Conservation (phyloP, 2,888 invertebrate species). For the Andrena camellia region DNA sequence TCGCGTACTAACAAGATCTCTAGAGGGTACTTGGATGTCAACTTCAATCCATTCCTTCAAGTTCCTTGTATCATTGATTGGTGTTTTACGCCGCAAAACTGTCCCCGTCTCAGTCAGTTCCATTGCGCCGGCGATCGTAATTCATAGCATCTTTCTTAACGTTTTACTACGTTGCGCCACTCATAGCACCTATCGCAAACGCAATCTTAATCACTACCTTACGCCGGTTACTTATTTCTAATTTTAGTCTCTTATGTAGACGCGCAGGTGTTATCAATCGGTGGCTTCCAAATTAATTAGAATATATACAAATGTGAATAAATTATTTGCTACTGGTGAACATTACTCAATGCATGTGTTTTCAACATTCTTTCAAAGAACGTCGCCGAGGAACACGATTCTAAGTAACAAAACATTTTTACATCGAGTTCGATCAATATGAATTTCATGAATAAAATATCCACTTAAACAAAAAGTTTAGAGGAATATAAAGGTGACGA, state of each 20-base stretch:
- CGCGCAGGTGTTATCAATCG: neutral
- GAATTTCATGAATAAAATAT: neutral
- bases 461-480: neutral
- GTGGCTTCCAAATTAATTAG: slow-evolving; percentile 26
- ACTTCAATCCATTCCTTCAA: neutral
- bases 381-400: slow-evolving; percentile 8
- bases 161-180: slow-evolving; percentile 32
- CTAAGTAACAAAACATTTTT: neutral
- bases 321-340: neutral
- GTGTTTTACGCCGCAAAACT: slow-evolving; percentile 29
- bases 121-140: slow-evolving; percentile 9
- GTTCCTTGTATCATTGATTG: neutral
- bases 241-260: slow-evolving; percentile 11
- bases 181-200: slow-evolving; percentile 45
- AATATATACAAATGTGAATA: neutral
- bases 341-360: neutral
- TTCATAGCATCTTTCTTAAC: slow-evolving; percentile 24
- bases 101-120: slow-evolving; percentile 35
- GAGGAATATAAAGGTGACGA: neutral
- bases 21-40: too few relatives aligned
- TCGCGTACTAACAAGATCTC: too few relatives aligned
- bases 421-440: slow-evolving; percentile 6
- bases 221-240: slow-evolving; percentile 25
- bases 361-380: neutral
- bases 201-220: slow-evolving; percentile 44